Conservation (phyloP, 2,888 invertebrate genomes). For the Petrophora chlorosata region DNA sequence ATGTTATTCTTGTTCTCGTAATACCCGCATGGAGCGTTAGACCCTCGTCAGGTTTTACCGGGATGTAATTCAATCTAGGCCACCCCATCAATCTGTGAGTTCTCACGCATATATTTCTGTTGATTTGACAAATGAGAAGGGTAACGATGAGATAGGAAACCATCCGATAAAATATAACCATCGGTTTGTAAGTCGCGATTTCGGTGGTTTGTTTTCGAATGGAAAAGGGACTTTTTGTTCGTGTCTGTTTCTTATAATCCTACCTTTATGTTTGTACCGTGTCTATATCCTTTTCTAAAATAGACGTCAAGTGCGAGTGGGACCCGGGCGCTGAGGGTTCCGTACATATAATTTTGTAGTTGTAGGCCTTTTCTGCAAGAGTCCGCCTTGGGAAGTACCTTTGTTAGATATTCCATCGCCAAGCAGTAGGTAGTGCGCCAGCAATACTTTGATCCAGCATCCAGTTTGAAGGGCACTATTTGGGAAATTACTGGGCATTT, state of each 20-base stretch:
- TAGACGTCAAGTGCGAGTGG: too few relatives aligned
- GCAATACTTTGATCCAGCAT: too few relatives aligned
- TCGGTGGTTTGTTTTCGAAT: not conserved
- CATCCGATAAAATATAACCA: slow-evolving; percentile 58
- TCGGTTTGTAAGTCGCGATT: slow-evolving; percentile 37
- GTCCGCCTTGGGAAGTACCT: too few relatives aligned
- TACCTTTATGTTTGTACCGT: too few relatives aligned
- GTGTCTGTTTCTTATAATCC: not conserved
- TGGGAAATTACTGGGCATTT: too few relatives aligned
- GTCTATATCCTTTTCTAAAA: too few relatives aligned
- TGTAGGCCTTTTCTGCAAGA: too few relatives aligned
- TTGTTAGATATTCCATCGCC: too few relatives aligned
- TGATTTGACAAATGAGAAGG: slow-evolving; percentile 84
- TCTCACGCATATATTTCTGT: slow-evolving; percentile 82
- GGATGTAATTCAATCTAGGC: slow-evolving; percentile 82
- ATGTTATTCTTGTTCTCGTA: slow-evolving; percentile 69
- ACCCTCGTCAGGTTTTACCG: slow-evolving; percentile 80
- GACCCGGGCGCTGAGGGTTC: too few relatives aligned
- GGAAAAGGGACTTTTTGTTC: not conserved
- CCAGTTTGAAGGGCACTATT: too few relatives aligned
- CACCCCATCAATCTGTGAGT: slow-evolving; percentile 81
- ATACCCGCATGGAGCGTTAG: slow-evolving; percentile 69
- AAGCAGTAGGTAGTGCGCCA: too few relatives aligned
- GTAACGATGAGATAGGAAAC: slow-evolving; percentile 65
- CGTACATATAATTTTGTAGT: too few relatives aligned